Conservation (phyloP, 2,113 vertebrate species). For the Beaufortia kweichowensis region DNA sequence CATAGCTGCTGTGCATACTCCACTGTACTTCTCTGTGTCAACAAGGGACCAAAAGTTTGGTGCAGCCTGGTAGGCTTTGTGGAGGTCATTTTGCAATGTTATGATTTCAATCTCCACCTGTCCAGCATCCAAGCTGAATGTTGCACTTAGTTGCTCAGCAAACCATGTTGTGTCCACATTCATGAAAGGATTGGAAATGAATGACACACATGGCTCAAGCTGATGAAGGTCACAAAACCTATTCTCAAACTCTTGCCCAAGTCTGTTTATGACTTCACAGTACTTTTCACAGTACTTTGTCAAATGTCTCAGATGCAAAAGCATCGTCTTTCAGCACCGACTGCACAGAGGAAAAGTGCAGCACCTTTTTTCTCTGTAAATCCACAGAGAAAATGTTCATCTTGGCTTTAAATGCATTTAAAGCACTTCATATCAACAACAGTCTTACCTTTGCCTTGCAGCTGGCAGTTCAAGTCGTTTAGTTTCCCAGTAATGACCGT, state of each 20-base stretch:
- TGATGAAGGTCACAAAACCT: conserved; percentile 55
- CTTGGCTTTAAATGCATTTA: conserved; percentile 56
- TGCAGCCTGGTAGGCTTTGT: conserved; percentile 50
- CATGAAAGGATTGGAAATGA: conserved; percentile 54
- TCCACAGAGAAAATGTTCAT: conserved; percentile 55
- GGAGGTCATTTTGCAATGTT: conserved; percentile 51
- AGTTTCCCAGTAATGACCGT: conserved; percentile 55
- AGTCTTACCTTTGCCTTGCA: conserved; percentile 59
- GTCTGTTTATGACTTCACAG: conserved; percentile 40
- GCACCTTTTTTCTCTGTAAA: conserved; percentile 54
- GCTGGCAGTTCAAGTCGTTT: conserved; percentile 58
- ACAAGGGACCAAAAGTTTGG: conserved; percentile 54
- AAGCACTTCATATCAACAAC: conserved; percentile 48
- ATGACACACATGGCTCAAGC: conserved; percentile 51
- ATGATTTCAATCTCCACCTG: conserved; percentile 44
- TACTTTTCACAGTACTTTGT: conserved; percentile 52
- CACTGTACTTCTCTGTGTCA: conserved; percentile 44
- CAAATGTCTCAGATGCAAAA: conserved; percentile 36
- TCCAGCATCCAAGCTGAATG: conserved; percentile 42
- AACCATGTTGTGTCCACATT: conserved; percentile 34
- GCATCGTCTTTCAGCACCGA: conserved; percentile 53
- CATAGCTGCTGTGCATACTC: conserved; percentile 45
- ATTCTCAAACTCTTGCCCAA: conserved; percentile 48
- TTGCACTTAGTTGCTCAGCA: conserved; percentile 48
- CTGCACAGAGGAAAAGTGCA: conserved; percentile 57